These are phyloP conservation scores for Zophobas atratus DNA, from an alignment of 1,140 invertebrate genomes.

Conservation along the genomic window DNA sequence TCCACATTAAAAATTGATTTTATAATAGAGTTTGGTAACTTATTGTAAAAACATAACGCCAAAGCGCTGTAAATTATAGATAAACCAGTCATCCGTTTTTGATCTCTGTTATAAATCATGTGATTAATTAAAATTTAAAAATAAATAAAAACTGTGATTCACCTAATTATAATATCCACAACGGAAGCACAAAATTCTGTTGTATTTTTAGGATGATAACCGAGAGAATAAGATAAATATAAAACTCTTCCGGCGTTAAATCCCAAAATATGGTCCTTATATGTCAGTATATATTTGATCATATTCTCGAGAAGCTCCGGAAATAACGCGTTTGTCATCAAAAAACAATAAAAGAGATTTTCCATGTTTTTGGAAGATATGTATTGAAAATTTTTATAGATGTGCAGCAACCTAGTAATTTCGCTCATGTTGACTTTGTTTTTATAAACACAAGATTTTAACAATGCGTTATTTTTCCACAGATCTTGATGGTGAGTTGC, in stretches of 20 bases:
- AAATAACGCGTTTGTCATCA: constrained; percentile 64
- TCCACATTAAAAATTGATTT: constrained; percentile 71
- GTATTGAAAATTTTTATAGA: constrained; percentile 55
- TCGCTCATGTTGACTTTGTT: neutral
- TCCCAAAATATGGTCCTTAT: constrained; percentile 66
- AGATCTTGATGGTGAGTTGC: neutral
- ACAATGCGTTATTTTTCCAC: constrained; percentile 25
- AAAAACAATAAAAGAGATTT: constrained; percentile 66
- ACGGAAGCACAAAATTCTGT: constrained; percentile 64
- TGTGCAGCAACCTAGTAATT: constrained; percentile 27
- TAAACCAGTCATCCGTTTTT: constrained; percentile 68
- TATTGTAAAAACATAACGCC: constrained; percentile 69
- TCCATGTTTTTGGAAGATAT: constrained; percentile 68
- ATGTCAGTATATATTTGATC: constrained; percentile 66
- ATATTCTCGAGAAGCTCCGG: constrained; percentile 68
- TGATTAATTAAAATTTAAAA: constrained; percentile 15
- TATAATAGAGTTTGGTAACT: constrained; percentile 68
- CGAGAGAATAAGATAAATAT: constrained; percentile 68
- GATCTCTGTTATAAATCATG: constrained; percentile 66
- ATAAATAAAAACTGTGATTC: constrained; percentile 24
- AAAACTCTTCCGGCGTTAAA: constrained; percentile 70
- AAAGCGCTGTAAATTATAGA: constrained; percentile 69
- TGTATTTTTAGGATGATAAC: constrained; percentile 67
- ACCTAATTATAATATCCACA: constrained; percentile 63
- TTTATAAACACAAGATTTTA: constrained; percentile 50